phyloP scores from a whole-genome alignment of 2,888 invertebrate genomes.

The Lepidocyrtinus sp. region DNA sequence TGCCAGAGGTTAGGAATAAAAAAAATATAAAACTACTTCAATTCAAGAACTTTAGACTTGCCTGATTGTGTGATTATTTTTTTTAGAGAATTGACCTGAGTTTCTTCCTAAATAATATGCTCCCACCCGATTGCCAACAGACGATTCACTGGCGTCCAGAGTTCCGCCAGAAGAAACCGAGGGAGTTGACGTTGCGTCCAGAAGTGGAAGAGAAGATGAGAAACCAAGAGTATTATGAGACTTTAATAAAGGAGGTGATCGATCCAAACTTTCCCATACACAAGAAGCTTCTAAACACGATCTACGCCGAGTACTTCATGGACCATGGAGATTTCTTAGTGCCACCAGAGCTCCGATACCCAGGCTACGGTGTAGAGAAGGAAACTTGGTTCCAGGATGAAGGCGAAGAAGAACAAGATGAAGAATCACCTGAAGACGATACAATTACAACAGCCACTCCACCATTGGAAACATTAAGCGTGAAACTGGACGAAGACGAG shows the following conservation, averaged over 20 bases:
- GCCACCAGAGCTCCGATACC: conserved; percentile 45
- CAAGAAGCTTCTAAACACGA: conserved; percentile 48
- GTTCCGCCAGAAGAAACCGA: conserved; percentile 18
- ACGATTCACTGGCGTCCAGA: conserved; percentile 50
- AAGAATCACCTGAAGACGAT: conserved; percentile 5
- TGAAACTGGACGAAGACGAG: background rate
- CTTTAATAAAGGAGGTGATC: conserved; percentile 44
- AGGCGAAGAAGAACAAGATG: conserved; percentile 25
- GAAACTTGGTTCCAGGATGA: conserved; percentile 40
- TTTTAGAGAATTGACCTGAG: conserved; percentile 49
- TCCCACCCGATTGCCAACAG: conserved; percentile 56
- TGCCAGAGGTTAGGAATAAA: conserved; percentile 51
- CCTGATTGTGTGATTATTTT: background rate
- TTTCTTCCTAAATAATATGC: conserved; percentile 50
- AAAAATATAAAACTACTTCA: too few relatives aligned
- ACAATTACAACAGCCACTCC: too few relatives aligned
- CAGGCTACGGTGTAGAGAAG: conserved; percentile 26
- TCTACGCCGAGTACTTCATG: conserved; percentile 56
- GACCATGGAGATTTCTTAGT: conserved; percentile 54
- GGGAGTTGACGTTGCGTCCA: conserved; percentile 11
- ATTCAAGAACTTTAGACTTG: too few relatives aligned
- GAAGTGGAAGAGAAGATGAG: conserved; percentile 15
- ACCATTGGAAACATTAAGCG: background rate
- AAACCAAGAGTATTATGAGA: conserved; percentile 34
- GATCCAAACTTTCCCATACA: conserved; percentile 48